These are phyloP conservation scores for Tetragonula carbonaria DNA, from an alignment of 2,888 invertebrate genomes.

Conservation along the genomic window DNA sequence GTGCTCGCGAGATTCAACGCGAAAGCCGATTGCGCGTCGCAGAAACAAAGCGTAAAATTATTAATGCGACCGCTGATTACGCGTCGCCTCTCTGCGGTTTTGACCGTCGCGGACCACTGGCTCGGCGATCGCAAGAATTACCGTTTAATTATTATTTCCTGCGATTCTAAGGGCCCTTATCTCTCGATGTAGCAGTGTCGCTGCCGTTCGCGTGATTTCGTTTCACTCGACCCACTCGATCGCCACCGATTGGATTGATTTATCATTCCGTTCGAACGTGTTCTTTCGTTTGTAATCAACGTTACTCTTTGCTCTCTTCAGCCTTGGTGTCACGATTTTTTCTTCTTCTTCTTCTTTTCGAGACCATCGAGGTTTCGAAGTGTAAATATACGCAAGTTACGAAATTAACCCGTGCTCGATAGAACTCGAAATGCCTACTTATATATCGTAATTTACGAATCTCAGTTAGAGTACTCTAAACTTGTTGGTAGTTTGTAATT, in stretches of 20 bases:
- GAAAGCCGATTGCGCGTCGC: conserved; percentile 50
- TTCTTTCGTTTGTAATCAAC: neutral
- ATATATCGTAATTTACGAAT: too few relatives aligned
- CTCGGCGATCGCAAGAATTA: conserved; percentile 53
- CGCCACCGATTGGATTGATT: conserved; percentile 1
- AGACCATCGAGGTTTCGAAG: neutral
- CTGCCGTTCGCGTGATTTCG: conserved; percentile 35
- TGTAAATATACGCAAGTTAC: neutral
- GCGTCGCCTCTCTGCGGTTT: conserved; percentile 48
- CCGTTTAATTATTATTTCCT: conserved; percentile 61
- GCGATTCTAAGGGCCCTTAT: conserved; percentile 45
- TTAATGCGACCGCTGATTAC: conserved; percentile 59
- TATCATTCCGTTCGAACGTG: conserved; percentile 12
- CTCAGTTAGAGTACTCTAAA: too few relatives aligned
- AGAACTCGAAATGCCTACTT: too few relatives aligned
- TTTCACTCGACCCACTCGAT: conserved; percentile 8
- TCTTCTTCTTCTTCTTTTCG: neutral
- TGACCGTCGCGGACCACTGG: conserved; percentile 52
- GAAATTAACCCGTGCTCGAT: too few relatives aligned
- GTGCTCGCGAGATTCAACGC: conserved; percentile 54
- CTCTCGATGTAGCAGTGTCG: conserved; percentile 21
- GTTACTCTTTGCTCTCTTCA: neutral
- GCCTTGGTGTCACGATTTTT: neutral
- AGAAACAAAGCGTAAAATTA: conserved; percentile 63
- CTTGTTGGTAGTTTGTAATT: too few relatives aligned